Base-by-base conservation (phyloP, 2,797 vertebrate species). In the Peromyscus melanophrys region DNA sequence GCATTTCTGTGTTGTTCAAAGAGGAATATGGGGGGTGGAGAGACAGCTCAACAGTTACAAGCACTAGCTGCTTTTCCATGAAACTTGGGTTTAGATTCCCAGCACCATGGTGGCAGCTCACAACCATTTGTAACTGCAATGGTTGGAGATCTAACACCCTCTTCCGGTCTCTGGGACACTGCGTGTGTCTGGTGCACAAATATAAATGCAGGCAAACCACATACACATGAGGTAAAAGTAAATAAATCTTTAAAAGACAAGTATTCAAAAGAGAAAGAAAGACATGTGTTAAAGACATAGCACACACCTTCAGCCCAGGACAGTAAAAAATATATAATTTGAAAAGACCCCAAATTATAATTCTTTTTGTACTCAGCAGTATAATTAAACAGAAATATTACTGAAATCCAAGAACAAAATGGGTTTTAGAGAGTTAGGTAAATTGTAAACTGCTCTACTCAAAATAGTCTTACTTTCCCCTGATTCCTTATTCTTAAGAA, bases 401-500 rank as follows among this genome's bases (percentile, higher is more conserved):
- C 19, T 3, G 34, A 80, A 25, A 77, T 81, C 9, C 40, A 97
- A 85, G 86, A 96, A 96, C 49, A 89, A 89, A 96, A 87, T 52
- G 71, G 4, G 16, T 92, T 82, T 80, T 94, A 96, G 9, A 65
- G 11, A n/a, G 17, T 81, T 96, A 29, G 40, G 65, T 95, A 57
- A 82, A 96, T 95, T 98, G 95, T 96, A 94, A 96, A 92, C 96
- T 97, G 95, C 57, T 80, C 75, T 3, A 85, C 92, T 96, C 91
- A 81, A 95, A 75, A 27, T 78, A 96, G 96, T 97, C 75, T 76
- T 91, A 59, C 40, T 69, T 89, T 65, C 34, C 13, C 21, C 37
- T 10, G 19, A 37, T 52, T 85, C 4, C 40, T 88, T 93, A 7
- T 77, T 90, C 77, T 88, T 94, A 16, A 82, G 97, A 96, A 89